Evolutionary conservation across 2,888 invertebrate species (phyloP).

Genomic region (Drosophila anomelani): DNA sequence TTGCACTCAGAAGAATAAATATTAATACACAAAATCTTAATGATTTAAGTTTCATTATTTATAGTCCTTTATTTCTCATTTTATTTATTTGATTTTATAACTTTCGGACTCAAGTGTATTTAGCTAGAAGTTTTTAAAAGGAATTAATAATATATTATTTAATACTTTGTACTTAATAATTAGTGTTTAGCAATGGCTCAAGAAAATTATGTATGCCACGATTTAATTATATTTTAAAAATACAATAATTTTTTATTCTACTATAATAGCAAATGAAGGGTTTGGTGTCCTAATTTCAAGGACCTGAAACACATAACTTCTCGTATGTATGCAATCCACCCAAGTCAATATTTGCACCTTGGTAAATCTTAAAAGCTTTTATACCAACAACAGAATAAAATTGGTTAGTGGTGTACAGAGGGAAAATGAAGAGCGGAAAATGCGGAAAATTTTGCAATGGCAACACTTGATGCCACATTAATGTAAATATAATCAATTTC

Average conservation of each 20-base stretch:
- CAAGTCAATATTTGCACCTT: slow-evolving; percentile 68
- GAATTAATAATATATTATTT: no score
- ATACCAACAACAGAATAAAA: slow-evolving; percentile 44
- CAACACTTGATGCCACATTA: slow-evolving; percentile 76
- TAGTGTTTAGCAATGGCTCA: not conserved
- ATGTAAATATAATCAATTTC: slow-evolving; percentile 83
- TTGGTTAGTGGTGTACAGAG: not conserved
- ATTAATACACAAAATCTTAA: not conserved
- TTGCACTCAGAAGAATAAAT: not conserved
- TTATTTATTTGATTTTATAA: not conserved
- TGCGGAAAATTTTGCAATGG: slow-evolving; percentile 62
- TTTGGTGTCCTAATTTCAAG: slow-evolving; percentile 13
- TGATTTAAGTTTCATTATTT: no score
- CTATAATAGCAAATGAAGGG: no score
- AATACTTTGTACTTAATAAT: not conserved
- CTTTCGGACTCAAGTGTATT: no score
- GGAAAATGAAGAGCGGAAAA: slow-evolving; percentile 14
- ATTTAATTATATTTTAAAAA: not conserved
- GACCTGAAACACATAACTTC: not conserved
- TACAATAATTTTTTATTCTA: not conserved
- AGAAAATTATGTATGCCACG: not conserved
- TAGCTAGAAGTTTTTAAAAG: not conserved
- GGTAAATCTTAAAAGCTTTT: slow-evolving; percentile 73
- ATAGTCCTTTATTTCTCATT: not conserved
- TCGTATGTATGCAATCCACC: slow-evolving; percentile 57